Evolutionary conservation across 1,140 invertebrate genomes (phyloP).

Genomic region (Saccostrea echinata): DNA sequence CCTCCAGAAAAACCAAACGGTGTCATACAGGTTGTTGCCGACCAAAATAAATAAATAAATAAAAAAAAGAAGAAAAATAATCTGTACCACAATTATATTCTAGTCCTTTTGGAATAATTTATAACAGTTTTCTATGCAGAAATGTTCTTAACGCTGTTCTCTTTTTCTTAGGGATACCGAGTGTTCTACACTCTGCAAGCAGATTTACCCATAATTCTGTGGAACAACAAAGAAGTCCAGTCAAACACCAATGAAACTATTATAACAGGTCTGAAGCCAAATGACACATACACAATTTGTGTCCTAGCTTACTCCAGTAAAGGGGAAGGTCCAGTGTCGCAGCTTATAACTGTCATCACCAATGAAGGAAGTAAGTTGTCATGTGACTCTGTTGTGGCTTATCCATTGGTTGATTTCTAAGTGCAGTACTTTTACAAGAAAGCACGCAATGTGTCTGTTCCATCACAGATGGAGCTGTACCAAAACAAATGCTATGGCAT

Average conservation of each 20-base stretch:
- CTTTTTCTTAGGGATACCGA: constrained; percentile 92
- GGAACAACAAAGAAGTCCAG: constrained; percentile 87
- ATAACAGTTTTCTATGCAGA: background rate
- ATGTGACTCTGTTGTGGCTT: constrained; percentile 31
- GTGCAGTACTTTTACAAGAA: constrained; percentile 34
- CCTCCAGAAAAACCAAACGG: constrained; percentile 98
- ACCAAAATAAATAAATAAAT: background rate
- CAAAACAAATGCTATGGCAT: constrained; percentile 1
- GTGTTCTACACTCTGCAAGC: constrained; percentile 97
- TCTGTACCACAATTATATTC: too few relatives aligned
- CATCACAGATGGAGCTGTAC: constrained; percentile 15
- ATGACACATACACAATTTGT: constrained; percentile 78
- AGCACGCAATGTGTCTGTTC: constrained; percentile 18
- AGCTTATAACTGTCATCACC: constrained; percentile 96
- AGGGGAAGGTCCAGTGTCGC: constrained; percentile 85
- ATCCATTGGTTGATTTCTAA: constrained; percentile 15
- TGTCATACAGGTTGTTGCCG: constrained; percentile 90
- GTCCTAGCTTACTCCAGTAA: constrained; percentile 78
- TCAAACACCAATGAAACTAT: constrained; percentile 96
- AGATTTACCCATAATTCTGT: constrained; percentile 90
- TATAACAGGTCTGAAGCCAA: constrained; percentile 82
- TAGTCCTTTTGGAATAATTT: background rate
- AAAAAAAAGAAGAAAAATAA: too few relatives aligned
- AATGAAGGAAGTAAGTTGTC: constrained; percentile 89
- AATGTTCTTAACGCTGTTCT: background rate